Evolutionary conservation across 2,888 invertebrate genomes (phyloP).

Genomic region (Hoplodrina ambigua): DNA sequence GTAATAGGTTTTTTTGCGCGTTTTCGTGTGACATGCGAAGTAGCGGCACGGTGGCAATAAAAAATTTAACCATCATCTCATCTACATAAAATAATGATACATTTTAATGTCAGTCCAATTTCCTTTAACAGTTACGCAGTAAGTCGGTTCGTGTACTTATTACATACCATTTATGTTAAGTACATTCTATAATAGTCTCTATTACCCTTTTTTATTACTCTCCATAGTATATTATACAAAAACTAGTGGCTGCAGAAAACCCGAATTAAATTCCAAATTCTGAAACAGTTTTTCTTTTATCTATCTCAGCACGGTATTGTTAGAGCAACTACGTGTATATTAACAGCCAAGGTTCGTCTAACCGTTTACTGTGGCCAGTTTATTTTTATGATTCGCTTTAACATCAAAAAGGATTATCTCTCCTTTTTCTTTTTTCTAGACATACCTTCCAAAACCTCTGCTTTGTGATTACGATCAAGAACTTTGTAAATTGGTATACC

Average conservation of each 20-base stretch:
- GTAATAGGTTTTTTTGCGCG: not conserved
- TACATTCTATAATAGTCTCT: slow-evolving; percentile 1
- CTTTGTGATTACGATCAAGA: slow-evolving; percentile 24
- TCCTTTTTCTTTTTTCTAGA: slow-evolving; percentile 19
- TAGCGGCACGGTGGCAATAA: not conserved
- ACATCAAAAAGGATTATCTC: slow-evolving; percentile 49
- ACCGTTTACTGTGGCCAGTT: slow-evolving; percentile 37
- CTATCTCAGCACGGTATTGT: slow-evolving; percentile 11
- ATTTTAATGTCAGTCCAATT: slow-evolving; percentile 1
- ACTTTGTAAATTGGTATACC: slow-evolving; percentile 6
- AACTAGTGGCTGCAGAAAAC: not conserved
- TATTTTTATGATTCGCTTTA: slow-evolving; percentile 46
- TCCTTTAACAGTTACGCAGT: slow-evolving; percentile 4
- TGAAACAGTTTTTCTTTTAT: slow-evolving; percentile 8
- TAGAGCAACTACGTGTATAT: slow-evolving; percentile 12
- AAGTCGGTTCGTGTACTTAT: slow-evolving; percentile 3
- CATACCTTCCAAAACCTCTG: slow-evolving; percentile 14
- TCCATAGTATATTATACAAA: not conserved
- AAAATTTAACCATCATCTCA: slow-evolving; percentile 8
- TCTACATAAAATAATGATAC: slow-evolving; percentile 9
- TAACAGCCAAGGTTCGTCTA: slow-evolving; percentile 7
- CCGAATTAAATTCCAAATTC: not conserved
- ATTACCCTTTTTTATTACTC: not conserved
- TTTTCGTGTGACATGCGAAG: slow-evolving; percentile 12
- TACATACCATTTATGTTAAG: slow-evolving; percentile 4